Evolutionary conservation across 2,113 vertebrate genomes (phyloP), one percentile per base, ranked within the genome.

Genomic region (Aramus guarauna): DNA sequence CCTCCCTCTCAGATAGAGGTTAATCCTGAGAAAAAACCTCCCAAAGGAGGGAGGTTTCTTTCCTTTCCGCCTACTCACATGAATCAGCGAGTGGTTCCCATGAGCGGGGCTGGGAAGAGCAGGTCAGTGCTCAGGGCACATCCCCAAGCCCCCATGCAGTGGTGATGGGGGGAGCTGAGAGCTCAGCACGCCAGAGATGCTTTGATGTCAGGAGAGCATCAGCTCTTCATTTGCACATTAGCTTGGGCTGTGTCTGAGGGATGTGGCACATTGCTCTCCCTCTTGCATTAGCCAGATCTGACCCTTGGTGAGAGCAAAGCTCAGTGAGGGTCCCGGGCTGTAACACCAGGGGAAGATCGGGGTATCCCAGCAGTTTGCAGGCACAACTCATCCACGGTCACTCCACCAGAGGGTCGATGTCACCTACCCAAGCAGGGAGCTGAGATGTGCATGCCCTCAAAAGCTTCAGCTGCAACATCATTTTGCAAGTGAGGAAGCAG

Each of bases 331-430:
- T 12, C 39, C 14, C 0, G 1, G 21, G 16, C 41, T 80, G 30
- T 9, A 11, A 14, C 37, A 11, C 15, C 6, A 1, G 34, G 37
- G 56, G 47, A n/a, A 23, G 32, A 3, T 3, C 0, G 0, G n/a
- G 62, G 20, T 52, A 16, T 26, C 69, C 52, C 52, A 34, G 74
- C 29, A 8, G 14, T 62, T 22, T 66, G 11, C 37, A 78, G 69
- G n/a, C 37, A 52, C 30, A 43, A 48, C 58, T 19, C 17, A 9
- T 48, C 15, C 26, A 3, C 0, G 8, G 32, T 5, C 29, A 23
- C 15, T 21, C 6, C 37, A 26, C 24, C 68, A 48, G 10, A 48
- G 3, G 10, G 11, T 15, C 3, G 2, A 5, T 21, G 14, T n/a
- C 47, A 50, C 47, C n/a, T 73, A 52, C 11, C 21, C 2, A 6